phyloP scores from a whole-genome alignment of 2,797 vertebrate genomes.

The Coregonus ussuriensis region DNA sequence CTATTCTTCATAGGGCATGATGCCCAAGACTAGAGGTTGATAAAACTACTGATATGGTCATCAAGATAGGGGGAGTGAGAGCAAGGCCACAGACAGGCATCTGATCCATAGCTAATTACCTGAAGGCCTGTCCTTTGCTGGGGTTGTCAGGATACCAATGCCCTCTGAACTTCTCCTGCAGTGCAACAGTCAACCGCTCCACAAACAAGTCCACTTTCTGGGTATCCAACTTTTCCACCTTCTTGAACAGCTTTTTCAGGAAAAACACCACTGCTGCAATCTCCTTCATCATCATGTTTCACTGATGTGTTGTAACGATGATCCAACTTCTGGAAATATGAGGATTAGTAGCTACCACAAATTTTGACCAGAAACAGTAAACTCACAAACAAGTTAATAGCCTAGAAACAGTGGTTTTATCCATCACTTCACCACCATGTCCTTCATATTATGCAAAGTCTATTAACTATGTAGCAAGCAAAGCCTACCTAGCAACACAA shows the following conservation, averaged over 20 bases:
- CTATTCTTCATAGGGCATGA: no score
- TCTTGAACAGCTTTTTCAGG: constrained; percentile 79
- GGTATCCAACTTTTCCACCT: constrained; percentile 71
- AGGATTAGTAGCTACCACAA: background rate
- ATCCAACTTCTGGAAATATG: constrained; percentile 41
- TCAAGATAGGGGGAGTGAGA: background rate
- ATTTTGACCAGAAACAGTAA: constrained; percentile 5
- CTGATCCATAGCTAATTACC: constrained; percentile 63
- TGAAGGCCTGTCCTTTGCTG: constrained; percentile 85
- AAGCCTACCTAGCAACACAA: background rate
- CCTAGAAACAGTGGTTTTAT: background rate
- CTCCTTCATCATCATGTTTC: constrained; percentile 87
- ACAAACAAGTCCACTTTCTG: constrained; percentile 77
- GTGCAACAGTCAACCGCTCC: constrained; percentile 72
- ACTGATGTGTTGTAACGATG: constrained; percentile 35
- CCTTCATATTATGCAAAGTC: background rate
- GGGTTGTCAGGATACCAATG: constrained; percentile 89
- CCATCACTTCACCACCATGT: background rate
- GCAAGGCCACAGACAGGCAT: background rate
- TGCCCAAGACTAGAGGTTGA: background rate
- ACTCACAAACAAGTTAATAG: background rate
- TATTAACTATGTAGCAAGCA: background rate
- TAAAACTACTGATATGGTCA: background rate
- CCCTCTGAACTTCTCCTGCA: constrained; percentile 81
- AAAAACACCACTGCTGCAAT: constrained; percentile 83